A percentile compares a stretch with the other conserved stretches of the same genome.
Evolutionary conservation across 2,888 invertebrate species (phyloP).

Genomic region (Xylocampa areola): DNA sequence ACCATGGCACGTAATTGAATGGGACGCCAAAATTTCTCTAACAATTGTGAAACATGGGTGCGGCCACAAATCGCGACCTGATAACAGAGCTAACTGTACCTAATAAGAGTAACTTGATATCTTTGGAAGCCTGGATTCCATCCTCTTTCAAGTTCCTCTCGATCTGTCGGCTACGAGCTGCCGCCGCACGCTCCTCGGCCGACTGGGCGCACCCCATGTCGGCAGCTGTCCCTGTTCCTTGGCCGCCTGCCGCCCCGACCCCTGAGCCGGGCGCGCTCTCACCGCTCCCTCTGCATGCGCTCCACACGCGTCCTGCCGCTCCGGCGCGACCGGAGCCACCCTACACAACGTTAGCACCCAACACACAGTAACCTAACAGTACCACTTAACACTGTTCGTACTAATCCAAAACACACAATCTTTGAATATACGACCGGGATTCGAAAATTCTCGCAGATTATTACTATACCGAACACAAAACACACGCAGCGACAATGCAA

Average conservation of each 20-base stretch:
- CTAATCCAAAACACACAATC: conserved; percentile 63
- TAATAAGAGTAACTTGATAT: conserved; percentile 98
- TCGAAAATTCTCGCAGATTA: conserved; percentile 66
- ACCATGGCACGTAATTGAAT: conserved; percentile 41
- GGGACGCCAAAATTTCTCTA: conserved; percentile 52
- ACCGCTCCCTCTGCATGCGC: conserved; percentile 90
- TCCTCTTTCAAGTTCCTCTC: conserved; percentile 99
- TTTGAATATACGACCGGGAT: conserved; percentile 60
- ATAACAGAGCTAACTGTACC: conserved; percentile 91
- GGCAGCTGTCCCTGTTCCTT: conserved; percentile 87
- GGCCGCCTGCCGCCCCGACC: conserved; percentile 88
- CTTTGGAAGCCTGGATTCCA: conserved; percentile 99
- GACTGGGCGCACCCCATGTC: conserved; percentile 99
- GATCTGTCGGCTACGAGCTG: conserved; percentile 99
- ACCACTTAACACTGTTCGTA: conserved; percentile 82
- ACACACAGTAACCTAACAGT: conserved; percentile 85
- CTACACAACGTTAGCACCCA: conserved; percentile 84
- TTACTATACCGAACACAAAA: conserved; percentile 73
- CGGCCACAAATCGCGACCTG: conserved; percentile 70
- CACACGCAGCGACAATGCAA: conserved; percentile 80
- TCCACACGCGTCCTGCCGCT: conserved; percentile 83
- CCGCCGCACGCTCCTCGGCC: conserved; percentile 99
- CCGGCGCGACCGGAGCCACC: conserved; percentile 85
- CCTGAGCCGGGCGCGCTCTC: conserved; percentile 90
- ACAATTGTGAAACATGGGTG: conserved; percentile 77